phyloP scores from a whole-genome alignment of 2,888 invertebrate species.

The Chloroclysta siterata region DNA sequence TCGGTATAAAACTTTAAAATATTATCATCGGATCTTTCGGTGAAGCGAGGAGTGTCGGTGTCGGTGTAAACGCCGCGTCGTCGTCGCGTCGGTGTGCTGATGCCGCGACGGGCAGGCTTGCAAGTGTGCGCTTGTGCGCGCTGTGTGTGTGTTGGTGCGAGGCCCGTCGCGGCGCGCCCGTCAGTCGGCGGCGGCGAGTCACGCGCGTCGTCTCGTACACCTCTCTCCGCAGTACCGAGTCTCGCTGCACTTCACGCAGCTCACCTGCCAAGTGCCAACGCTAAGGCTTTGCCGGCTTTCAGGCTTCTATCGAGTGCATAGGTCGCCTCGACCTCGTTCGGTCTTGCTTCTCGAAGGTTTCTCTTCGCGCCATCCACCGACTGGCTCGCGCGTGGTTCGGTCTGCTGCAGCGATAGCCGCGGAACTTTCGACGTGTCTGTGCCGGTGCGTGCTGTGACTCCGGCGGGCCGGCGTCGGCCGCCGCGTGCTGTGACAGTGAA shows the following conservation, averaged over 20 bases:
- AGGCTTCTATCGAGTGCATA: slow-evolving; percentile 75
- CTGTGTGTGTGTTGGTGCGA: slow-evolving; percentile 77
- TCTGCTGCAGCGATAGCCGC: slow-evolving; percentile 64
- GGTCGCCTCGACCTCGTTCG: slow-evolving; percentile 70
- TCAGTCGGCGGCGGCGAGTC: slow-evolving; percentile 83
- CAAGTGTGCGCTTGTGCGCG: slow-evolving; percentile 70
- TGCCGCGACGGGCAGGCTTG: slow-evolving; percentile 49
- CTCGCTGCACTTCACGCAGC: slow-evolving; percentile 67
- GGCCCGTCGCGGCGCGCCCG: slow-evolving; percentile 79
- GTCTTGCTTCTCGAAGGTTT: slow-evolving; percentile 67
- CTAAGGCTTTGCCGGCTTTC: slow-evolving; percentile 73
- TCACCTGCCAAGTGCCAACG: slow-evolving; percentile 67
- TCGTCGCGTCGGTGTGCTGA: slow-evolving; percentile 48
- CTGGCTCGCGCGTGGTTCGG: slow-evolving; percentile 48
- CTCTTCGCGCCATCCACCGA: slow-evolving; percentile 50
- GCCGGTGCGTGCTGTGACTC: slow-evolving; percentile 71
- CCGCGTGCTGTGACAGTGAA: slow-evolving; percentile 83
- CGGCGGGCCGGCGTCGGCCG: slow-evolving; percentile 64
- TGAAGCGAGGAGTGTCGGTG: slow-evolving; percentile 50
- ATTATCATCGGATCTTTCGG: slow-evolving; percentile 63
- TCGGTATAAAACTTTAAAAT: slow-evolving; percentile 77
- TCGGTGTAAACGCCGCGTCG: slow-evolving; percentile 21
- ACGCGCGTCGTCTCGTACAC: slow-evolving; percentile 79
- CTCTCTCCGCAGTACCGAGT: slow-evolving; percentile 60
- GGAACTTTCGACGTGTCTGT: slow-evolving; percentile 58